Evolutionary conservation across 1,140 invertebrate genomes (phyloP).

Genomic region (Caerostris extrusa): DNA sequence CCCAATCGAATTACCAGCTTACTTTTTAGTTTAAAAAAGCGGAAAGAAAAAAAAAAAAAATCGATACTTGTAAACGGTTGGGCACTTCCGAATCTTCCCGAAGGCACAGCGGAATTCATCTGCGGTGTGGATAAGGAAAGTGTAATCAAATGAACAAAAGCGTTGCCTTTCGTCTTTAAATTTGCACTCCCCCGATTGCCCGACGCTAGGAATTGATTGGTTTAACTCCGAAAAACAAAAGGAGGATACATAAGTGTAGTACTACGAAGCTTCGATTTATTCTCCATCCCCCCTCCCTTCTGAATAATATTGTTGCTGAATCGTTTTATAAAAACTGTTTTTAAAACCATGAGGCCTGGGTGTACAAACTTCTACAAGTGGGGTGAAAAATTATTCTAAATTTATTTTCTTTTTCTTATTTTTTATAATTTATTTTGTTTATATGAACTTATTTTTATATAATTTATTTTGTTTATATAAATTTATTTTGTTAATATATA

Average conservation of each 20-base stretch:
- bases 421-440: too few species aligned
- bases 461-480: too few species aligned
- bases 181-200: neutral
- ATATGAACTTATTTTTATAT: too few species aligned
- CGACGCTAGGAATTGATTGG: neutral
- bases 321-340: neutral
- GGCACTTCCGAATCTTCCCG: neutral
- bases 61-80: slow-evolving; percentile 45
- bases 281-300: neutral
- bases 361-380: too few species aligned
- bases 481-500: too few species aligned
- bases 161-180: neutral
- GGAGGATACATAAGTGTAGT: neutral
- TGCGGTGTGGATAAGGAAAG: neutral
- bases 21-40: neutral
- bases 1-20: slow-evolving; percentile 53
- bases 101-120: neutral
- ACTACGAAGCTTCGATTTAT: neutral
- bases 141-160: slow-evolving; percentile 50
- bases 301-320: neutral
- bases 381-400: too few species aligned
- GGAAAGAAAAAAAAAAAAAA: neutral
- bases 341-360: too few species aligned
- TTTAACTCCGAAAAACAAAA: neutral
- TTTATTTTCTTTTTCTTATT: too few species aligned